A percentile compares a stretch with the other conserved stretches of the same genome.
phyloP scores from a whole-genome alignment of 1,140 invertebrate genomes.

The Solenopsis invicta region DNA sequence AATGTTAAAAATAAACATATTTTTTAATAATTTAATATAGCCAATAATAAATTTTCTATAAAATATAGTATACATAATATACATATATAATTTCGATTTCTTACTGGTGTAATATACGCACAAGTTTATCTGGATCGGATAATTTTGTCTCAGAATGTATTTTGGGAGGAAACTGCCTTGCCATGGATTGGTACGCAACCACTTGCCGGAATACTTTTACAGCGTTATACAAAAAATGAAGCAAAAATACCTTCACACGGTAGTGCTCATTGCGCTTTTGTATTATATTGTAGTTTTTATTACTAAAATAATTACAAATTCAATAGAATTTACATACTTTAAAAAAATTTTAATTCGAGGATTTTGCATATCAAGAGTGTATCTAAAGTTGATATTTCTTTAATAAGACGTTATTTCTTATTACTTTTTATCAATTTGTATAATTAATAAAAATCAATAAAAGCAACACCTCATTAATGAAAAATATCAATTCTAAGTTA shows the following conservation, averaged over 20 bases:
- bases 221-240: constrained; percentile 5
- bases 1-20: neutral
- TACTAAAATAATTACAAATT: neutral
- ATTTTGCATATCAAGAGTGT: neutral
- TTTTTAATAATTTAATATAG: neutral
- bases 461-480: neutral
- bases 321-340: neutral
- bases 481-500: constrained; percentile 8
- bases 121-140: constrained; percentile 66
- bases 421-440: too few species aligned
- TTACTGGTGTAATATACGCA: neutral
- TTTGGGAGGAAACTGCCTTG: constrained; percentile 59
- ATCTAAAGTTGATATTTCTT: neutral
- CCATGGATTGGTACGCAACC: constrained; percentile 30
- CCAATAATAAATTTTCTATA: neutral
- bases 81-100: neutral
- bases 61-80: neutral
- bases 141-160: constrained; percentile 21
- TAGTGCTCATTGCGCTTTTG: neutral
- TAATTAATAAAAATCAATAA: neutral
- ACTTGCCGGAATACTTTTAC: constrained; percentile 18
- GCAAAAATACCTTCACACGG: constrained; percentile 38
- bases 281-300: neutral
- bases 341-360: neutral
- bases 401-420: too few species aligned